Conservation (phyloP, 2,113 vertebrate species). For the Speoplatyrhinus poulsoni region DNA sequence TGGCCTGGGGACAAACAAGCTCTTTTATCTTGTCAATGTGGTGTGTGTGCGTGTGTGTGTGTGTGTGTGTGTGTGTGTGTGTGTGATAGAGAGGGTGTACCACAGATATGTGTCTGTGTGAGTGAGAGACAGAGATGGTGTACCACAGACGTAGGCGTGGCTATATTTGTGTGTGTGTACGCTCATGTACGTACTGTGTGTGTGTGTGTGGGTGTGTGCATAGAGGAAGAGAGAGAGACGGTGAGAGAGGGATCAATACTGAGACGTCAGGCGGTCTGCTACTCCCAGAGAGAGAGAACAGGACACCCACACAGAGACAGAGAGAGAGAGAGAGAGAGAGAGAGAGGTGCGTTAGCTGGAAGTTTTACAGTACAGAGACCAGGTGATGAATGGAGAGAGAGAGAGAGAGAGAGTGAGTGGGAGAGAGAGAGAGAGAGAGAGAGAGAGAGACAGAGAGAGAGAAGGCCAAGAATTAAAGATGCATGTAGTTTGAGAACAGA, state of each 20-base stretch:
- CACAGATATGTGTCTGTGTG: neutral
- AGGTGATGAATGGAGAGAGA: slow-evolving; percentile 7
- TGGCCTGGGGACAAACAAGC: slow-evolving; percentile 66
- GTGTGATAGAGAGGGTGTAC: neutral
- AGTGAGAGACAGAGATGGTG: too few species aligned
- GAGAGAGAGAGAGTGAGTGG: slow-evolving; percentile 20
- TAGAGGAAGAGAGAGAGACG: slow-evolving; percentile 26
- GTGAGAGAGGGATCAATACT: slow-evolving; percentile 68
- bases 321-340: slow-evolving; percentile 29
- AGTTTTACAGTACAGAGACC: slow-evolving; percentile 11
- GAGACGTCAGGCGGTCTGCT: slow-evolving; percentile 75
- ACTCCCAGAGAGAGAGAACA: slow-evolving; percentile 69
- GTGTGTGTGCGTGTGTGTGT: slow-evolving; percentile 36
- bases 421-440: slow-evolving; percentile 6
- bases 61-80: slow-evolving; percentile 14
- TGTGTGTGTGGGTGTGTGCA: too few species aligned
- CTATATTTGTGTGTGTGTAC: too few species aligned
- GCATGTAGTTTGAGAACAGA: slow-evolving; percentile 16
- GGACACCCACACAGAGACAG: slow-evolving; percentile 65
- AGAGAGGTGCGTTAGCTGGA: neutral
- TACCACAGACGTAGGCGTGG: too few species aligned
- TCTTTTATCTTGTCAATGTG: slow-evolving; percentile 73
- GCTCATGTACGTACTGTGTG: too few species aligned
- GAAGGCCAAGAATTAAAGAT: slow-evolving; percentile 10
- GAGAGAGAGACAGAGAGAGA: slow-evolving; percentile 6